Conservation (phyloP, 2,113 vertebrate species). For the Pollimyrus isidori region DNA sequence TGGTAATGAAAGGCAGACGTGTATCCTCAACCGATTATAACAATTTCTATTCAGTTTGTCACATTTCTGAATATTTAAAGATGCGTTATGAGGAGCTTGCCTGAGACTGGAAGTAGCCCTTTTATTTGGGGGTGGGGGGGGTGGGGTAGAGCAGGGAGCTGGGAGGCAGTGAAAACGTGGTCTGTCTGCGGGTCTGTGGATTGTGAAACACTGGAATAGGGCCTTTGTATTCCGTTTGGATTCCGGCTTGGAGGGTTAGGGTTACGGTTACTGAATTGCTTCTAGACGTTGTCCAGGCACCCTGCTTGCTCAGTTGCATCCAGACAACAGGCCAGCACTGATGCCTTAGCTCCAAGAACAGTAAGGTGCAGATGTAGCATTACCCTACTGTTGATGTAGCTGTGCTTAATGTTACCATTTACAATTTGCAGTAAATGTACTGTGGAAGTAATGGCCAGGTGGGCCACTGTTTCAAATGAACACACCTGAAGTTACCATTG, state of each 20-base stretch:
- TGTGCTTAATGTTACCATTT: background rate
- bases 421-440: background rate
- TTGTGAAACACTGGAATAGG: background rate
- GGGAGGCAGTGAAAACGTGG: background rate
- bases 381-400: background rate
- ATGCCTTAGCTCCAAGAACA: background rate
- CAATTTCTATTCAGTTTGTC: too few relatives aligned
- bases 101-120: too few relatives aligned
- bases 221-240: background rate
- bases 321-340: background rate
- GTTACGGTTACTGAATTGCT: background rate
- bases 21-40: too few relatives aligned
- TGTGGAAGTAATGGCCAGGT: background rate
- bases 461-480: background rate
- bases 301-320: background rate
- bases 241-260: background rate
- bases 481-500: background rate
- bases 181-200: background rate
- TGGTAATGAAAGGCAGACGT: too few relatives aligned
- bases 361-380: background rate
- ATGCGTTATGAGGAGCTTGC: too few relatives aligned
- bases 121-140: too few relatives aligned
- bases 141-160: background rate
- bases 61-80: too few relatives aligned
- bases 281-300: background rate